phyloP scores from a whole-genome alignment of 2,888 invertebrate genomes.

The Poecilus cupreus region DNA sequence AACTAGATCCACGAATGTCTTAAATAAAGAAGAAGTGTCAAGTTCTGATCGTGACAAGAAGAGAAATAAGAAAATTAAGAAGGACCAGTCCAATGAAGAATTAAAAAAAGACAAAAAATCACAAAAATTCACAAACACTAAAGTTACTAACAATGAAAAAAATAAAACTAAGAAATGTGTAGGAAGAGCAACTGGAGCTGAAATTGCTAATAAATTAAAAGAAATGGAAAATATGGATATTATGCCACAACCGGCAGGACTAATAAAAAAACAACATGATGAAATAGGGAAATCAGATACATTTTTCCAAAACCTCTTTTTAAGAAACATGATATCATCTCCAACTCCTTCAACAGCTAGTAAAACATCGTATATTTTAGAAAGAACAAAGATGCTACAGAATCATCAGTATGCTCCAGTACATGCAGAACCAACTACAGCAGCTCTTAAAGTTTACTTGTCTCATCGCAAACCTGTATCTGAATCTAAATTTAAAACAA shows the following conservation, averaged over 20 bases:
- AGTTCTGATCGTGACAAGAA: slow-evolving; percentile 61
- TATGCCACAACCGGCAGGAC: slow-evolving; percentile 62
- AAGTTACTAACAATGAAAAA: slow-evolving; percentile 64
- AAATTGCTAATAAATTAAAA: slow-evolving; percentile 65
- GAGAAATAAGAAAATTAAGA: slow-evolving; percentile 68
- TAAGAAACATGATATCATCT: slow-evolving; percentile 74
- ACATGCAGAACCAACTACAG: slow-evolving; percentile 76
- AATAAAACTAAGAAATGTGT: slow-evolving; percentile 64
- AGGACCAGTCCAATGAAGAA: slow-evolving; percentile 69
- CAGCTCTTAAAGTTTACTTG: slow-evolving; percentile 79
- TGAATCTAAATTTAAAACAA: slow-evolving; percentile 81
- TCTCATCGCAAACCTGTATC: slow-evolving; percentile 82
- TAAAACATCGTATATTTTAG: slow-evolving; percentile 78
- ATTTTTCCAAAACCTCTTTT: slow-evolving; percentile 83
- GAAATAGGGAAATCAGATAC: slow-evolving; percentile 77
- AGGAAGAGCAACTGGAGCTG: slow-evolving; percentile 66
- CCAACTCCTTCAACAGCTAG: slow-evolving; percentile 68
- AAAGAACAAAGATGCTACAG: slow-evolving; percentile 83
- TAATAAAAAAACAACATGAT: slow-evolving; percentile 75
- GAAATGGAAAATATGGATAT: slow-evolving; percentile 63
- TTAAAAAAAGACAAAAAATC: slow-evolving; percentile 65
- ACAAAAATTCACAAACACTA: slow-evolving; percentile 65
- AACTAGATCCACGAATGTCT: slow-evolving; percentile 11
- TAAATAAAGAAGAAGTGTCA: slow-evolving; percentile 45
- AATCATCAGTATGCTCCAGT: slow-evolving; percentile 72